phyloP scores from a whole-genome alignment of 1,140 invertebrate species.

The Papilio helenus region DNA sequence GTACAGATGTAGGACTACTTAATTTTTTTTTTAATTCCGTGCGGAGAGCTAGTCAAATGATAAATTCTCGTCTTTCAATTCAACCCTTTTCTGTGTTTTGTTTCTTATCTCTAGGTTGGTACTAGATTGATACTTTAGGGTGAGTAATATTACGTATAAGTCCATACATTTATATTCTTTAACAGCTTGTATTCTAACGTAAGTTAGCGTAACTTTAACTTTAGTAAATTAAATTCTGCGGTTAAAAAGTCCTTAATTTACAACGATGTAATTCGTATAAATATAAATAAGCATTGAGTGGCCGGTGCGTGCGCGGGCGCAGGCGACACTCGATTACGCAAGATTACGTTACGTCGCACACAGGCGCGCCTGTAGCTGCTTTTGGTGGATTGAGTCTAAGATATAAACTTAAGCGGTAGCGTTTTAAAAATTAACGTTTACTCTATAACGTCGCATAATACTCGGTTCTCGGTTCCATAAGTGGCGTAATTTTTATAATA shows the following conservation, averaged over 20 bases:
- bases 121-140: too few species aligned
- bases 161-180: too few species aligned
- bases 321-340: constrained; percentile 55
- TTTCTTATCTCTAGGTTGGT: too few species aligned
- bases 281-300: constrained; percentile 46
- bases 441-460: constrained; percentile 20
- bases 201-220: neutral
- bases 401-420: constrained; percentile 45
- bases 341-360: constrained; percentile 54
- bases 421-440: constrained; percentile 11
- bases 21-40: too few species aligned
- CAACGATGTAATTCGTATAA: constrained; percentile 22
- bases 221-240: neutral
- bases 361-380: constrained; percentile 43
- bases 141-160: too few species aligned
- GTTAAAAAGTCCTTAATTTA: constrained; percentile 17
- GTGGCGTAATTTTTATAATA: too few species aligned
- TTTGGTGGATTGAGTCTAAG: constrained; percentile 45
- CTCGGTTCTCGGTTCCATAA: too few species aligned
- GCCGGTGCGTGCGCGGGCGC: constrained; percentile 45
- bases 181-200: too few species aligned
- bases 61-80: too few species aligned
- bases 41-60: too few species aligned
- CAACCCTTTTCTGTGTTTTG: too few species aligned
- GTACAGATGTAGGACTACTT: too few species aligned